Evolutionary conservation across 1,140 invertebrate genomes (phyloP), one percentile per base, ranked within the genome.

Genomic region (Drosophila nigromelanica): DNA sequence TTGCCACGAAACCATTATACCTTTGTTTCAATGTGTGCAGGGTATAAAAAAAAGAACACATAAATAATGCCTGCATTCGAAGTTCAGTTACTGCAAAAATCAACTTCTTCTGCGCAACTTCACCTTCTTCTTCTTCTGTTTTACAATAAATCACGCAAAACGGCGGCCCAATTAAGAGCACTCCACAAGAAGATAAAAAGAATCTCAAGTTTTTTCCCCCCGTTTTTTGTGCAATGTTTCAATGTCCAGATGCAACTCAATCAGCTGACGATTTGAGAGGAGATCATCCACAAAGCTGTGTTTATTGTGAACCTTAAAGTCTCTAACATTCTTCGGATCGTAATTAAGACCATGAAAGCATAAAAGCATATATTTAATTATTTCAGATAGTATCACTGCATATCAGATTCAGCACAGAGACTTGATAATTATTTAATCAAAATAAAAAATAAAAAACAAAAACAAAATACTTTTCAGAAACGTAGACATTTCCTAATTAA

Each of bases 81-180:
- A 63, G 61, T 74, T 81, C 78, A 59, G 61, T 71, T 35, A 52
- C 30, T 52, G 50, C 50, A 35, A 52, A 35, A 35, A 35, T 78
- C 51, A 73, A 47, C 18, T 21, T 37, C 50, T 59, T n/a, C 18
- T 37, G 15, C 24, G 37, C 35, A 40, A 33, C 55, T 43, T 10
- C 18, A 40, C 21, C 35, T 59, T 33, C 50, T 67, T 50, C 62
- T 63, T 27, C 37, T 48, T 60, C 54, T 62, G 50, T 80, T 85
- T 73, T 61, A 82, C 79, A 87, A 87, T 87, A 87, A 87, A 87
- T 87, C 82, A 87, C 78, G 54, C 69, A 64, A 64, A 61, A 82
- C 80, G 70, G 73, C 60, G 55, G 60, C 51, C 82, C 82, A 81
- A 89, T 89, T 81, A 89, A 80, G 76, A 71, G 37, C 59, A 60